Percentiles rank a stretch among this genome's conserved stretches.
Evolutionary conservation across 2,888 invertebrate genomes (phyloP).

Genomic region (Pseudococcus viburni): DNA sequence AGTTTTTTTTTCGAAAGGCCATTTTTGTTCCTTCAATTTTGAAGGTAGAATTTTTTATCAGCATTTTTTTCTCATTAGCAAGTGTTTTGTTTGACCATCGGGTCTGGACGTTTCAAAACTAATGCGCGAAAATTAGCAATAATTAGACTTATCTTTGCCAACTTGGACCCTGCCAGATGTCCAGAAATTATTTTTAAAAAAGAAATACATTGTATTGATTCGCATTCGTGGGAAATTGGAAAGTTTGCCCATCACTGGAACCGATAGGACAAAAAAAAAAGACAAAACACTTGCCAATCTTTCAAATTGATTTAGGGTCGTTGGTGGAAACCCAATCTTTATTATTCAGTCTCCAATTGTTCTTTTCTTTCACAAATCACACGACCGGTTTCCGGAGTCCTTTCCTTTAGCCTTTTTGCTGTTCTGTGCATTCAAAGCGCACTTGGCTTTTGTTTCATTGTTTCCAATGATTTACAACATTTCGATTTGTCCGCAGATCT

Average conservation of each 20-base stretch:
- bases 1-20: too few species aligned
- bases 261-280: not conserved
- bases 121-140: too few species aligned
- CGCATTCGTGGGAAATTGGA: not conserved
- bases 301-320: not conserved
- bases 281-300: not conserved
- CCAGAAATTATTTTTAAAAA: too few species aligned
- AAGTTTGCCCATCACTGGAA: not conserved
- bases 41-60: too few species aligned
- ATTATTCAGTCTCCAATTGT: not conserved
- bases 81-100: too few species aligned
- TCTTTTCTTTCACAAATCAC: not conserved
- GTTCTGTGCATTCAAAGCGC: not conserved
- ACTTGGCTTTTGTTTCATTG: not conserved
- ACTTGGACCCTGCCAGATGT: too few species aligned
- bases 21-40: too few species aligned
- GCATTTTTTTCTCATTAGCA: too few species aligned
- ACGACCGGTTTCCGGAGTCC: not conserved
- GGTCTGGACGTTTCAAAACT: too few species aligned
- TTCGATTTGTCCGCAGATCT: not conserved
- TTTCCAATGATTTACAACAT: not conserved
- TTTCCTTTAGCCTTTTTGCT: not conserved
- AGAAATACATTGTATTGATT: not conserved
- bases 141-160: too few species aligned
- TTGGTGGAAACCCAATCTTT: too few species aligned